These are phyloP conservation scores for Myotis myotis DNA, from an alignment of 2,797 vertebrate genomes.

Conservation along the genomic window DNA sequence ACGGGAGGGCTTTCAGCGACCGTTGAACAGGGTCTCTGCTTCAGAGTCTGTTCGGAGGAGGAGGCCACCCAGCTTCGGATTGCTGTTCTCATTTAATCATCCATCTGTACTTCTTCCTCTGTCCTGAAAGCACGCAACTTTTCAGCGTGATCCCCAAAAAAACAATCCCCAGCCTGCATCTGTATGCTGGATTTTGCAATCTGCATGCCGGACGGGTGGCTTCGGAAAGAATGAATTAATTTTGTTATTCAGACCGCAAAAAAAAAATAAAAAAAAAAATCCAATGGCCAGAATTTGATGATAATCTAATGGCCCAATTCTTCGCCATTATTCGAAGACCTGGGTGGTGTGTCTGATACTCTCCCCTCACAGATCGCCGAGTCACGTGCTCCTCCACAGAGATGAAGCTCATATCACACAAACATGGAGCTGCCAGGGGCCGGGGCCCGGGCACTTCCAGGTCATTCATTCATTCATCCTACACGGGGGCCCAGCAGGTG, in stretches of 20 bases:
- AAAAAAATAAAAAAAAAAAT: background rate
- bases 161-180: slow-evolving; percentile 25
- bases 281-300: background rate
- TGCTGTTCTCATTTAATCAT: slow-evolving; percentile 20
- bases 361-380: background rate
- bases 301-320: background rate
- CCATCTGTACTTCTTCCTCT: background rate
- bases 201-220: slow-evolving; percentile 19
- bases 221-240: slow-evolving; percentile 35
- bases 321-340: background rate
- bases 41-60: slow-evolving; percentile 42
- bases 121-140: background rate
- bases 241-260: slow-evolving; percentile 39
- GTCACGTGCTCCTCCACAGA: background rate
- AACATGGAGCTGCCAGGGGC: background rate
- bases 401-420: background rate
- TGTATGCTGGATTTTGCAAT: slow-evolving; percentile 14
- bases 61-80: slow-evolving; percentile 42
- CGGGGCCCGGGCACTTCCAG: background rate
- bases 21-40: slow-evolving; percentile 39
- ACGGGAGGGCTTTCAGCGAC: slow-evolving; percentile 53
- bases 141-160: background rate
- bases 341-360: background rate
- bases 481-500: background rate
- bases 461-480: background rate